Evolutionary conservation across 2,113 vertebrate species (phyloP).

Genomic region (Lycaon pictus): DNA sequence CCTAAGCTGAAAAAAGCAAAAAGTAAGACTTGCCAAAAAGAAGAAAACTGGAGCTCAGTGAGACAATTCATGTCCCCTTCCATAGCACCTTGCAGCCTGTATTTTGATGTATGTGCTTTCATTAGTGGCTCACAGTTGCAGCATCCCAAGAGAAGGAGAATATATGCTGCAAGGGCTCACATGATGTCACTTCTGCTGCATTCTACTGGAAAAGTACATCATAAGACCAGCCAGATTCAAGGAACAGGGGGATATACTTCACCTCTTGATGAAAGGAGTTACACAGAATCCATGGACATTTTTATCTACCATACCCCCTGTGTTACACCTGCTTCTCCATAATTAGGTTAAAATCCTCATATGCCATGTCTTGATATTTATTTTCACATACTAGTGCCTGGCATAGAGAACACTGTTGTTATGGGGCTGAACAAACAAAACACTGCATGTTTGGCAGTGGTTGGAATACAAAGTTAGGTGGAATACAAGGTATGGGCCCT

Average conservation of each 20-base stretch:
- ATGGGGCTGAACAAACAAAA: background rate
- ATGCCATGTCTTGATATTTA: background rate
- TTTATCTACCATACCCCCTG: background rate
- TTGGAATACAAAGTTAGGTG: background rate
- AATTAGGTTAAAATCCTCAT: background rate
- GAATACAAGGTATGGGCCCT: background rate
- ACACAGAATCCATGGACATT: background rate
- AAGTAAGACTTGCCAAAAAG: background rate
- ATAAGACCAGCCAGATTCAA: slow-evolving; percentile 13
- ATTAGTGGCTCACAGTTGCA: background rate
- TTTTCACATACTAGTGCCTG: background rate
- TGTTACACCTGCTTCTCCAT: background rate
- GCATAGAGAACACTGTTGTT: background rate
- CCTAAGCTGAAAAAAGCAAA: background rate
- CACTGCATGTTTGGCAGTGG: background rate
- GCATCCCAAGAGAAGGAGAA: background rate
- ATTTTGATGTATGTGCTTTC: background rate
- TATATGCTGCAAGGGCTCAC: background rate
- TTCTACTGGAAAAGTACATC: background rate
- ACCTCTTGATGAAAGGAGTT: background rate
- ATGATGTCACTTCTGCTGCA: background rate
- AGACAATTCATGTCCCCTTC: background rate
- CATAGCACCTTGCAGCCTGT: background rate
- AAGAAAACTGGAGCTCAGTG: background rate
- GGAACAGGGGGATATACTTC: background rate